These are phyloP conservation scores for Cylloceria caligata DNA, from an alignment of 2,888 invertebrate genomes.

Conservation along the genomic window DNA sequence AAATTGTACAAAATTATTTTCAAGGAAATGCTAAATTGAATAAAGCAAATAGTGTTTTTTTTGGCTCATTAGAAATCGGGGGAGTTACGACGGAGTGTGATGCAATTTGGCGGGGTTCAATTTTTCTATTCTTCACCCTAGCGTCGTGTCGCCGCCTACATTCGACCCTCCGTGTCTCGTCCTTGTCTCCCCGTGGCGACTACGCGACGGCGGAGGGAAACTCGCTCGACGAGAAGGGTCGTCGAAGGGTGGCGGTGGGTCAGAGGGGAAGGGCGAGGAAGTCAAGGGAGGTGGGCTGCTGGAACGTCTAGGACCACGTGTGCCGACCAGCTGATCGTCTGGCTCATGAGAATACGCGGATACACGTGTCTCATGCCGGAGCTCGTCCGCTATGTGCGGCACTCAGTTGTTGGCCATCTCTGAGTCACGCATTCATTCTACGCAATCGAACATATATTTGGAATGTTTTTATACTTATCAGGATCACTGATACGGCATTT, in stretches of 20 bases:
- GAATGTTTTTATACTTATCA: neutral
- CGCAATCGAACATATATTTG: neutral
- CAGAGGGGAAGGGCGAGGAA: constrained; percentile 41
- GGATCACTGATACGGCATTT: neutral
- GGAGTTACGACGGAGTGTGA: constrained; percentile 17
- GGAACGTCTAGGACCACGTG: constrained; percentile 69
- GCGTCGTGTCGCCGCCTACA: constrained; percentile 18
- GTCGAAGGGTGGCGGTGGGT: constrained; percentile 54
- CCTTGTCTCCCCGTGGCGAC: constrained; percentile 57
- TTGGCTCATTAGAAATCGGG: constrained; percentile 19
- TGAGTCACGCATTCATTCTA: constrained; percentile 10
- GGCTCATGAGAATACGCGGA: constrained; percentile 61
- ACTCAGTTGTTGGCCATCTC: neutral
- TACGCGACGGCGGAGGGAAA: constrained; percentile 47
- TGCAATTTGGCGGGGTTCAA: constrained; percentile 42
- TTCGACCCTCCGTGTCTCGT: constrained; percentile 55
- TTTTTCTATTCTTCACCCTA: constrained; percentile 52
- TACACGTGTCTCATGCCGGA: constrained; percentile 52
- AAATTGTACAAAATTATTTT: neutral
- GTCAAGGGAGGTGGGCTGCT: constrained; percentile 41
- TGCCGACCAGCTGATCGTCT: constrained; percentile 72
- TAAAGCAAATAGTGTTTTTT: neutral
- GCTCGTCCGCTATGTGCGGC: neutral
- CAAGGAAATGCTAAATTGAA: neutral
- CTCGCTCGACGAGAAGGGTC: constrained; percentile 61